phyloP scores from a whole-genome alignment of 2,888 invertebrate species.

The Trachelus troglodyta region DNA sequence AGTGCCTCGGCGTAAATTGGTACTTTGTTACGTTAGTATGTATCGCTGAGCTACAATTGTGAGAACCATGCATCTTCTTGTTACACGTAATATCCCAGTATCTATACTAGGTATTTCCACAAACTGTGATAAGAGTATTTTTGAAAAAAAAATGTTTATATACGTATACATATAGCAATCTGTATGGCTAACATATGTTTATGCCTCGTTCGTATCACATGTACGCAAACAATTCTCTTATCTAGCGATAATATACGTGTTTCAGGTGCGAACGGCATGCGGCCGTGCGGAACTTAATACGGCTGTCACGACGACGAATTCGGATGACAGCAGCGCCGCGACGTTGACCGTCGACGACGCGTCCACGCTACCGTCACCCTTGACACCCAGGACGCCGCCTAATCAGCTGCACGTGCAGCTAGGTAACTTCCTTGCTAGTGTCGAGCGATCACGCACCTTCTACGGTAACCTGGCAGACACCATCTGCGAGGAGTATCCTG shows the following conservation, averaged over 20 bases:
- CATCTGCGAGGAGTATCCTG: slow-evolving; percentile 80
- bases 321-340: slow-evolving; percentile 23
- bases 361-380: slow-evolving; percentile 15
- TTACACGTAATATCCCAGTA: not conserved
- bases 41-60: not conserved
- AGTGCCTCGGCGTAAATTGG: not conserved
- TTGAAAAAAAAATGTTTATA: not conserved
- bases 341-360: slow-evolving; percentile 24
- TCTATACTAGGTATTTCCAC: not conserved
- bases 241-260: slow-evolving; percentile 15
- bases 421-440: slow-evolving; percentile 63
- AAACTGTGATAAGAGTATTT: not conserved
- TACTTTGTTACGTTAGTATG: not conserved
- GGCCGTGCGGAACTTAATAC: slow-evolving; percentile 54
- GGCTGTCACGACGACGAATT: slow-evolving; percentile 26
- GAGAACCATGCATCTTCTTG: not conserved
- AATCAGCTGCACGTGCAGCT: slow-evolving; percentile 62
- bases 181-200: not conserved
- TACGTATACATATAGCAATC: not conserved
- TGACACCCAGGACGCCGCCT: slow-evolving; percentile 42
- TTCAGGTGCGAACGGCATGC: slow-evolving; percentile 60
- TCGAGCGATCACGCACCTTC: slow-evolving; percentile 78
- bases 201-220: not conserved
- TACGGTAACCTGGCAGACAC: slow-evolving; percentile 85
- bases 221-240: not conserved